These are phyloP conservation scores for Hydractinia symbiolongicarpus DNA, from an alignment of 30 jellyfish, hydroid and myxozoan species.

Conservation along the genomic window DNA sequence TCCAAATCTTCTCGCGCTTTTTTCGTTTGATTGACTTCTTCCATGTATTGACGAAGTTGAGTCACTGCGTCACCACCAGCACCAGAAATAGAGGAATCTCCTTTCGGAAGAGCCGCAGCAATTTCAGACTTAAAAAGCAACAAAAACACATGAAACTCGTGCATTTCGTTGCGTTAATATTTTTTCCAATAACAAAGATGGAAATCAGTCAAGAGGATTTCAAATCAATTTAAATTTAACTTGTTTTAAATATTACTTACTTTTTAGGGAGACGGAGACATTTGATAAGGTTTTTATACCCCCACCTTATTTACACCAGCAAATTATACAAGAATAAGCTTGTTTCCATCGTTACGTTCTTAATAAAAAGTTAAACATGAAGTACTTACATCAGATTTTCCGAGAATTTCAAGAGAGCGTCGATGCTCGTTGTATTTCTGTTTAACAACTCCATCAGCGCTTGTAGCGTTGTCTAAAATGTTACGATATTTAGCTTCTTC, in stretches of 20 bases:
- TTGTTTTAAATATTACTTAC: no score
- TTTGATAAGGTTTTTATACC: no score
- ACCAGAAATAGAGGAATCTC: constrained; percentile 37
- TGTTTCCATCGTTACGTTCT: no score
- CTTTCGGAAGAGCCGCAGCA: constrained; percentile 71
- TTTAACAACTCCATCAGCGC: constrained; percentile 86
- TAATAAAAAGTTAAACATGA: background rate
- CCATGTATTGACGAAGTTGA: constrained; percentile 53
- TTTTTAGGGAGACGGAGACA: no score
- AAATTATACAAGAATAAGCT: no score
- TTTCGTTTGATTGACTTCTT: constrained; percentile 57
- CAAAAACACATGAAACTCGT: background rate
- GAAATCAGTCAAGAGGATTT: background rate
- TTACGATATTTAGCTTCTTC: constrained; percentile 66
- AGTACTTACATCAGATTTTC: constrained; percentile 74
- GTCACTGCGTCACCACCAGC: constrained; percentile 55
- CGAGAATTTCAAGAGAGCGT: constrained; percentile 71
- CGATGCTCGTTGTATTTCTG: constrained; percentile 74
- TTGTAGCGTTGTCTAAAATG: constrained; percentile 76
- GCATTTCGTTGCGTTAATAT: background rate
- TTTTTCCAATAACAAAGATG: background rate
- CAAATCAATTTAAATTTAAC: no score
- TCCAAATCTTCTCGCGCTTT: constrained; percentile 60
- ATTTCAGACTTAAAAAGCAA: constrained; percentile 42
- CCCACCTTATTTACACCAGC: no score